A percentile compares a stretch with the other conserved stretches of the same genome.
Conservation (phyloP, 1,140 invertebrate species). For the Drosophila paulistorum region DNA sequence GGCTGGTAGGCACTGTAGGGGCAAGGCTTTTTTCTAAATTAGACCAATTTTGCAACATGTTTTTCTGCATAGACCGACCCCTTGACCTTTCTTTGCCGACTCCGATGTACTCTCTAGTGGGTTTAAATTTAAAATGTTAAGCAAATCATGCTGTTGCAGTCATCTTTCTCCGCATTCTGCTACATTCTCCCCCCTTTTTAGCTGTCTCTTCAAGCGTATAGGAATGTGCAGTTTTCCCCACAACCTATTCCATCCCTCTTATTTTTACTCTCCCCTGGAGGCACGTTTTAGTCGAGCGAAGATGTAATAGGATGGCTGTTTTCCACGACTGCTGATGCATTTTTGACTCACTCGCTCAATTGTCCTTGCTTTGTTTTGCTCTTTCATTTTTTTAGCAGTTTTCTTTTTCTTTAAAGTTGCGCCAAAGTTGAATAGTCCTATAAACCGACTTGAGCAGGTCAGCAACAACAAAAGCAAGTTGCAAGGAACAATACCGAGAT, state of each 20-base stretch:
- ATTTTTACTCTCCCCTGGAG: neutral
- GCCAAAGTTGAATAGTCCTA: conserved; percentile 42
- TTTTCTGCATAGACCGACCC: conserved; percentile 6
- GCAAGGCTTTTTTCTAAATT: neutral
- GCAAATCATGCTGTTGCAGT: conserved; percentile 39
- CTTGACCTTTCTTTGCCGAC: neutral
- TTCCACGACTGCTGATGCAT: conserved; percentile 5
- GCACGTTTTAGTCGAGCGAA: conserved; percentile 17
- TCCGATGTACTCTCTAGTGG: neutral
- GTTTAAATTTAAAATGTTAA: conserved; percentile 39
- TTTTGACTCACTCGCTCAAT: conserved; percentile 19
- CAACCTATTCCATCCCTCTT: neutral
- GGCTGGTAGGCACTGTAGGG: neutral
- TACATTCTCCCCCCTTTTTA: too few relatives aligned
- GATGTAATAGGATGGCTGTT: conserved; percentile 20
- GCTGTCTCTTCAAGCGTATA: neutral
- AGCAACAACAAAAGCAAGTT: conserved; percentile 1
- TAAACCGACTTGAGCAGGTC: conserved; percentile 40
- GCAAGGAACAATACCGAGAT: neutral
- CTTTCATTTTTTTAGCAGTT: conserved; percentile 3
- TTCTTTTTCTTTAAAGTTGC: conserved; percentile 35
- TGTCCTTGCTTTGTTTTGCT: too few relatives aligned
- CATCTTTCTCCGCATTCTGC: too few relatives aligned
- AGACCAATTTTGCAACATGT: conserved; percentile 45
- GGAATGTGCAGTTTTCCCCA: neutral